A percentile compares a stretch with the other conserved stretches of the same genome.
These are phyloP conservation scores for Anableps anableps DNA, from an alignment of 2,797 vertebrate genomes.

Conservation along the genomic window DNA sequence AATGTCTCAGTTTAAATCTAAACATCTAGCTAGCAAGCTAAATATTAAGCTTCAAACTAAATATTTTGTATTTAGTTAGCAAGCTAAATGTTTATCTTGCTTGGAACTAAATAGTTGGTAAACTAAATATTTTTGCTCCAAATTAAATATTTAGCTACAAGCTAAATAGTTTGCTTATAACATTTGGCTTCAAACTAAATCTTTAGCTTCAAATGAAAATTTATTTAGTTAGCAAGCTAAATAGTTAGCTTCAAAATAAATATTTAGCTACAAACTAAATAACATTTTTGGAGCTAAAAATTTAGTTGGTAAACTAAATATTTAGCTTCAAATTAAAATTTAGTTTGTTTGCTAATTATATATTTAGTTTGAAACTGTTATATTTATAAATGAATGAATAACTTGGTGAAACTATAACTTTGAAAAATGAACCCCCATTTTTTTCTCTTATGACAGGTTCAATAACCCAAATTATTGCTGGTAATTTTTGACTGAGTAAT, in stretches of 20 bases:
- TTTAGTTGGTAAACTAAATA: not conserved
- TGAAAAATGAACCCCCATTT: not conserved
- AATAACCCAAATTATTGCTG: not conserved
- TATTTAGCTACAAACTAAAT: not conserved
- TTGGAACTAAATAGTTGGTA: too few relatives aligned
- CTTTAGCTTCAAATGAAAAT: not conserved
- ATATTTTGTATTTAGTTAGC: not conserved
- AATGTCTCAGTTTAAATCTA: too few relatives aligned
- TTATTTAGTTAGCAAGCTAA: not conserved
- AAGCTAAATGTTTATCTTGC: not conserved
- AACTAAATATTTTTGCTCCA: too few relatives aligned
- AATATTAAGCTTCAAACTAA: not conserved
- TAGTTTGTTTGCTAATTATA: not conserved
- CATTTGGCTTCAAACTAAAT: too few relatives aligned
- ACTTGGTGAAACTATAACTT: not conserved
- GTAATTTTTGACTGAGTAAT: not conserved
- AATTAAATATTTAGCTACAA: too few relatives aligned
- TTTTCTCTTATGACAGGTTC: not conserved
- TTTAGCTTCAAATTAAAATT: not conserved
- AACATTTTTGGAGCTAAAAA: too few relatives aligned
- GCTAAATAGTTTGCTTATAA: too few relatives aligned
- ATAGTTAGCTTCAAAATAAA: not conserved
- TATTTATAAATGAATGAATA: not conserved
- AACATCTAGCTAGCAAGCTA: too few relatives aligned
- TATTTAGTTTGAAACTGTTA: not conserved